These are phyloP conservation scores for Myoxocephalus aenaeus DNA, from an alignment of 2,797 vertebrate species.

Conservation along the genomic window DNA sequence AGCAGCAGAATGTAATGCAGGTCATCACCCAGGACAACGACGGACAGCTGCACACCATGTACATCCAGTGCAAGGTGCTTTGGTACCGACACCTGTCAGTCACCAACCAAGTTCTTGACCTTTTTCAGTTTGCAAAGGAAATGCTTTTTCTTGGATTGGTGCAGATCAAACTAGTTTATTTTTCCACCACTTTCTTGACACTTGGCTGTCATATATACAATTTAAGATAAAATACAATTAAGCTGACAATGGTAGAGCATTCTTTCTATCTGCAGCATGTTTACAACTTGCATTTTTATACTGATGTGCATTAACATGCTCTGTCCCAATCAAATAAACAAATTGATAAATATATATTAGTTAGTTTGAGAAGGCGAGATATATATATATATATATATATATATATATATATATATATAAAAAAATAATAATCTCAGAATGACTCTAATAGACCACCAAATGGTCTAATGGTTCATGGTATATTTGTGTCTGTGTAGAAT, in stretches of 20 bases:
- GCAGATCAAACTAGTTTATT: background rate
- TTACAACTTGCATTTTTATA: background rate
- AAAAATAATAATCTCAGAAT: background rate
- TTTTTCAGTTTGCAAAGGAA: background rate
- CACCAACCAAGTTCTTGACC: slow-evolving; percentile 21
- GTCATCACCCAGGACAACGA: slow-evolving; percentile 87
- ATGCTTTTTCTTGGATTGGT: background rate
- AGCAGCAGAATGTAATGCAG: slow-evolving; percentile 93
- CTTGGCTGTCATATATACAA: too few relatives aligned
- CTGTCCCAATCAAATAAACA: background rate
- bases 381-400: background rate
- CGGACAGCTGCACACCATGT: slow-evolving; percentile 85
- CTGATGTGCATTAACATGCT: background rate
- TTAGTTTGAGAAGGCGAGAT: background rate
- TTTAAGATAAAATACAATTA: background rate
- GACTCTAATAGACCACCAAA: background rate
- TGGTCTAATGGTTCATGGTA: background rate
- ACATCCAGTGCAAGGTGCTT: slow-evolving; percentile 94
- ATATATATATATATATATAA: background rate
- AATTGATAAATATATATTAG: background rate
- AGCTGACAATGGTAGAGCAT: background rate
- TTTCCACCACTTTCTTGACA: background rate
- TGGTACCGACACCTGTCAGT: slow-evolving; percentile 24
- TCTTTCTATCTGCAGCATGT: background rate
- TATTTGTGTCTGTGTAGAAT: slow-evolving; percentile 79